Base-by-base conservation (phyloP, 2,113 vertebrate genomes). In the Platysternon megacephalum region DNA sequence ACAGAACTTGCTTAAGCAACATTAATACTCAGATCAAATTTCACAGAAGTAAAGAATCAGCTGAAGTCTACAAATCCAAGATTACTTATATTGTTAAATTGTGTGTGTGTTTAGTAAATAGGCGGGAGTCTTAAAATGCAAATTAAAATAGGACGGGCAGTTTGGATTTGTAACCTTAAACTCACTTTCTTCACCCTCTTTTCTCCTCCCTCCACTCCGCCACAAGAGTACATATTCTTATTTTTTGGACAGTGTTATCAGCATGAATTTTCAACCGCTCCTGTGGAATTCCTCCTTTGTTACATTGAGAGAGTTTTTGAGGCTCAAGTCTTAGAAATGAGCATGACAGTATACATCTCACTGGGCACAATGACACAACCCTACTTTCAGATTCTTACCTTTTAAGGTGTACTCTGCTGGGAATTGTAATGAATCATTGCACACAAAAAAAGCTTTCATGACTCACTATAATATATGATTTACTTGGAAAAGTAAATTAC, bases 351-450 rank as follows among this genome's bases (percentile, higher is more conserved):
- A 26, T 78, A 10, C 32, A 32, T 86, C 52, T 95, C 78, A 89
- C 93, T 79, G 79, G 68, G 58, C 2, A 0, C 74, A 82, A 91
- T 86, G 85, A 95, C 78, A 61, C 48, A 78, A 48, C 86, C 68
- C 79, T 83, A 85, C 89, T 55, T 93, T 94, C 44, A 68, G 80
- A 39, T 90, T 95, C 84, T 85, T 76, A 79, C 55, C 53, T 89
- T 94, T 93, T 51, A 51, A 85, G 86, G 91, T 55, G 72, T 95
- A 92, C 44, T 93, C 76, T 86, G 16, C 74, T 87, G 32, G 93
- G 82, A 95, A 74, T 74, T 97, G 39, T 91, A 94, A 55, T 81
- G 79, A 92, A 49, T 46, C 93, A 90, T 79, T 90, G 48, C 51
- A 35, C 35, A 68, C 35, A 81, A 35, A 84, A 79, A 88, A 91